Percentiles rank a stretch among this genome's conserved stretches.
phyloP scores from a whole-genome alignment of 2,113 vertebrate species.

The Emydocephalus ijimae region DNA sequence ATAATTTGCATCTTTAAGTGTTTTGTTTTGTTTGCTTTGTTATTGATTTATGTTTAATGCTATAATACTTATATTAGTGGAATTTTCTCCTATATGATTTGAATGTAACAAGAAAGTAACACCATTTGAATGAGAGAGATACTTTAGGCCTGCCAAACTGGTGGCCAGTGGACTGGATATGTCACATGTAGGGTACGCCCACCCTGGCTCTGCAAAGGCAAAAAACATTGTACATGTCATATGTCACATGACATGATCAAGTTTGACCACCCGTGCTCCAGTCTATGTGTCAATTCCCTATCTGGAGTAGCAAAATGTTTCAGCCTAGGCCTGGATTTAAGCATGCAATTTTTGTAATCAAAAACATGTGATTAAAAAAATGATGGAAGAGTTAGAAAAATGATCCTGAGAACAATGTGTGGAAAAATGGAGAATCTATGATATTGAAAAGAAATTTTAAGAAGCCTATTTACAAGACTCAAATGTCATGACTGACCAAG shows the following conservation, averaged over 20 bases:
- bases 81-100: neutral
- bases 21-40: neutral
- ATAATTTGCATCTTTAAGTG: neutral
- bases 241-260: neutral
- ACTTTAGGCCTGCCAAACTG: neutral
- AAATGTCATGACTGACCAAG: neutral
- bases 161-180: neutral
- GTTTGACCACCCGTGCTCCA: neutral
- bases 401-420: too few species aligned
- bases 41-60: neutral
- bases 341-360: neutral
- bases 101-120: neutral
- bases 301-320: neutral
- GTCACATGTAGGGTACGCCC: accelerated
- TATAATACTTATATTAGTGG: neutral
- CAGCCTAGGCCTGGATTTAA: neutral
- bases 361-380: neutral
- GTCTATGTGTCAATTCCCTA: neutral
- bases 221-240: too few species aligned
- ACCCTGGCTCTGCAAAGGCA: neutral
- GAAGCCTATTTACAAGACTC: neutral
- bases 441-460: neutral
- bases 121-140: neutral
- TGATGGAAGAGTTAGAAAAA: neutral
- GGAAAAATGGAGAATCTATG: neutral